phyloP scores from a whole-genome alignment of 2,113 vertebrate genomes.

The Porphyrio hochstetteri region DNA sequence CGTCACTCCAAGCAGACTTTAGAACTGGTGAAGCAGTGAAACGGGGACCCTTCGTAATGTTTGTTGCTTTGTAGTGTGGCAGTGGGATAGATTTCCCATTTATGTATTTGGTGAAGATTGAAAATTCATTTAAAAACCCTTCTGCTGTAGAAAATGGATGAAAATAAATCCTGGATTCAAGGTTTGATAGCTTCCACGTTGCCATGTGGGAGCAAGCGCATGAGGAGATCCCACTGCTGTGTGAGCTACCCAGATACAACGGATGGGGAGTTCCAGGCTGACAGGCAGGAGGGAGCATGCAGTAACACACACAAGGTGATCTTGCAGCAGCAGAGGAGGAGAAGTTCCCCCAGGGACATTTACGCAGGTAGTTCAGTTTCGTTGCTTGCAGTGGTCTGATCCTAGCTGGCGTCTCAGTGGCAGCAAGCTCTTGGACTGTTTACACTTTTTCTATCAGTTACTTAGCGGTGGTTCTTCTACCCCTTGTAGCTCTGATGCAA shows the following conservation, averaged over 20 bases:
- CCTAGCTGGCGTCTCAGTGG: rapidly evolving
- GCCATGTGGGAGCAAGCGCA: neutral
- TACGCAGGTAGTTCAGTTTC: neutral
- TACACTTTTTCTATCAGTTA: neutral
- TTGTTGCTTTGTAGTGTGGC: rapidly evolving
- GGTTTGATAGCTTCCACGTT: neutral
- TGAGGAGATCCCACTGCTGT: neutral
- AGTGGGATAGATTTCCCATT: neutral
- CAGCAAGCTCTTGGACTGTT: rapidly evolving
- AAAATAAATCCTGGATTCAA: neutral
- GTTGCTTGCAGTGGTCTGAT: rapidly evolving
- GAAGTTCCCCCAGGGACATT: too few species aligned
- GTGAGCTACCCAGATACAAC: neutral
- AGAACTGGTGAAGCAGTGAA: neutral
- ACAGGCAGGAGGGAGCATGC: too few species aligned
- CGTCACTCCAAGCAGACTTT: neutral
- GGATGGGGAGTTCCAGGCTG: neutral
- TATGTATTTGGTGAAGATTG: neutral
- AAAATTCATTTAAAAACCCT: neutral
- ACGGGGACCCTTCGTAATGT: neutral
- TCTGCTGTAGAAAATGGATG: neutral
- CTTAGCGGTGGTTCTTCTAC: neutral
- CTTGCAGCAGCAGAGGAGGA: neutral
- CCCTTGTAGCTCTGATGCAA: neutral
- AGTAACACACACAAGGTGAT: rapidly evolving